Evolutionary conservation across 2,113 vertebrate genomes (phyloP), one percentile per base, ranked within the genome.

Genomic region (Ploceus nigricollis): DNA sequence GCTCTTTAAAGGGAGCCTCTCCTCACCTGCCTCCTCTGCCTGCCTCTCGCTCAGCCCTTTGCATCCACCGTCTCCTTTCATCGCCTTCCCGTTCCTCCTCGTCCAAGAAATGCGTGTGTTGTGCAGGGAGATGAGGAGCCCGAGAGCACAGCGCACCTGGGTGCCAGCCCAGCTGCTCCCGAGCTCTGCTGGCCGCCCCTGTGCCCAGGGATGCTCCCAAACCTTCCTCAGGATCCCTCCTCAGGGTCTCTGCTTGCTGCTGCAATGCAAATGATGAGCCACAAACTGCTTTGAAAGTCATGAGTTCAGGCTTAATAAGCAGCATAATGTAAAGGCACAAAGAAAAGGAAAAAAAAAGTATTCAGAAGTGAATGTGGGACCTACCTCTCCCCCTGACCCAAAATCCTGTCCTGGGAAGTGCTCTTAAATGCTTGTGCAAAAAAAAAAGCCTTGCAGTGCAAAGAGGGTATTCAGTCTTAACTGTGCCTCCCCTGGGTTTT

Each of bases 401-500:
- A 68, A 82, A 58, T 65, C 68, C 51, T 8, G 13, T 57, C 14
- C 35, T 2, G 35, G 63, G 86, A 81, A 93, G 19, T 4, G 58
- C 50, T 90, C 88, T 75, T 70, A 89, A 81, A 80, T 9, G 69
- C 37, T 47, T n/a, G 23, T 39, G 79, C 51, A 54, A 58, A 84
- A 58, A 83, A 78, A 64, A 75, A 56, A 3, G n/a, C 73, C 60
- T 92, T 86, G 58, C 79, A 35, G 87, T 89, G 79, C 80, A 92
- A 89, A 75, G 89, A 87, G 90, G 93, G 91, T 95, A 81, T 90
- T 96, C 94, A 79, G 77, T 53, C 80, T 94, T 92, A 97, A 97
- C 93, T 86, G 94, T 96, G 78, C 73, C 85, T 97, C 97, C 92
- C 96, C 68, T 95, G 96, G 96, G 96, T 60, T 95, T 96, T 82